These are phyloP conservation scores for Hyppa rectilinea DNA, from an alignment of 2,888 invertebrate species.

Conservation along the genomic window DNA sequence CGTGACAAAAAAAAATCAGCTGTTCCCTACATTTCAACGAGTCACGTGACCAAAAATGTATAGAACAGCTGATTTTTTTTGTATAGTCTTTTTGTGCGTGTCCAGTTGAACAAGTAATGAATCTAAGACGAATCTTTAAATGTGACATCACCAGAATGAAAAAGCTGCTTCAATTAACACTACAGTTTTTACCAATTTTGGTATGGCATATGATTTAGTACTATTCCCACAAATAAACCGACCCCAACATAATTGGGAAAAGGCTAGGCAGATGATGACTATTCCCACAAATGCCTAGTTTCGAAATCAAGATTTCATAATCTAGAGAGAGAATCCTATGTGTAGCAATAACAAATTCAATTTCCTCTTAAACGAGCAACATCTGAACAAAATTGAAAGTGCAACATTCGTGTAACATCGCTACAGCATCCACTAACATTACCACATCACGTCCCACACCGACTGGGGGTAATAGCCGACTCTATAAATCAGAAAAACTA, in stretches of 20 bases:
- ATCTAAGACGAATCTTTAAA: not conserved
- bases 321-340: not conserved
- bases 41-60: too few species aligned
- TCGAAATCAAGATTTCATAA: not conserved
- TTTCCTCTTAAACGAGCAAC: conserved; percentile 10
- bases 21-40: too few species aligned
- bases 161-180: not conserved
- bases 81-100: too few species aligned
- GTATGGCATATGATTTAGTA: not conserved
- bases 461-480: conserved; percentile 56
- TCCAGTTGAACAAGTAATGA: not conserved
- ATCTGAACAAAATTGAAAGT: conserved; percentile 33
- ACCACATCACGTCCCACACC: conserved; percentile 60
- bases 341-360: conserved; percentile 21
- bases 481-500: conserved; percentile 74
- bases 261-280: too few species aligned
- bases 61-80: too few species aligned
- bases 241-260: too few species aligned
- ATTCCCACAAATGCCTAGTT: too few species aligned
- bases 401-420: conserved; percentile 40
- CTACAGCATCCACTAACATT: conserved; percentile 49
- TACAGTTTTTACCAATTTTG: not conserved
- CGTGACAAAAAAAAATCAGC: too few species aligned
- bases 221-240: not conserved
- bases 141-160: not conserved